Conservation (phyloP, 1,140 invertebrate genomes). For the Arctopsyche grandis region DNA sequence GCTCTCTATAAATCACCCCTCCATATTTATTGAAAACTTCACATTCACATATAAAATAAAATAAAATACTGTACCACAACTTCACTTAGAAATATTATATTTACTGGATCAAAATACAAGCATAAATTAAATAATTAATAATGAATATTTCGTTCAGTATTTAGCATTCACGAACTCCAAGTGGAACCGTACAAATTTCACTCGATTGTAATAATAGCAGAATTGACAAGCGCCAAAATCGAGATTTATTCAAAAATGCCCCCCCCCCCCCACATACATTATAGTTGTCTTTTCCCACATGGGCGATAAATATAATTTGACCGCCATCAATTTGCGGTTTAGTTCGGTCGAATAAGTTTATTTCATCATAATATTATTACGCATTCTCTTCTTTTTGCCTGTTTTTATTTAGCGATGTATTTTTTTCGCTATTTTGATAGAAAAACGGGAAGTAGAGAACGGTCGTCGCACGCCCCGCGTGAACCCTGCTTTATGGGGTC, state of each 20-base stretch:
- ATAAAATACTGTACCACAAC: too few relatives aligned
- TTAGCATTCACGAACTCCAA: too few relatives aligned
- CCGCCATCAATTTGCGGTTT: neutral
- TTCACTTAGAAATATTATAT: neutral
- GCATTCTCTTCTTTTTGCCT: neutral
- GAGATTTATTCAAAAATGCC: neutral
- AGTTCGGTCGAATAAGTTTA: too few relatives aligned
- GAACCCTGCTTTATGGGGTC: constrained; percentile 47
- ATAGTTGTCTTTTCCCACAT: neutral
- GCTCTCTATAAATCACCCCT: constrained; percentile 46
- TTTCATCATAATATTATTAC: too few relatives aligned
- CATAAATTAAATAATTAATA: too few relatives aligned
- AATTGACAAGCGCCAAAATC: neutral
- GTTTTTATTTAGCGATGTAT: neutral
- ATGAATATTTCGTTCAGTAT: too few relatives aligned
- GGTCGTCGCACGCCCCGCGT: constrained; percentile 36
- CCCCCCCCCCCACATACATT: neutral
- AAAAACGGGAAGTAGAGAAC: constrained; percentile 24
- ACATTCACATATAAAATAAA: constrained; percentile 46
- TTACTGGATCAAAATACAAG: neutral
- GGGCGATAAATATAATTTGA: neutral
- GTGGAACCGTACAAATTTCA: neutral
- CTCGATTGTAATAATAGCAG: neutral
- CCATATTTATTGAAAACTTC: constrained; percentile 45
- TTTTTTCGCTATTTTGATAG: constrained; percentile 3